phyloP scores from a whole-genome alignment of 2,888 invertebrate genomes.

The Pandemis heparana region DNA sequence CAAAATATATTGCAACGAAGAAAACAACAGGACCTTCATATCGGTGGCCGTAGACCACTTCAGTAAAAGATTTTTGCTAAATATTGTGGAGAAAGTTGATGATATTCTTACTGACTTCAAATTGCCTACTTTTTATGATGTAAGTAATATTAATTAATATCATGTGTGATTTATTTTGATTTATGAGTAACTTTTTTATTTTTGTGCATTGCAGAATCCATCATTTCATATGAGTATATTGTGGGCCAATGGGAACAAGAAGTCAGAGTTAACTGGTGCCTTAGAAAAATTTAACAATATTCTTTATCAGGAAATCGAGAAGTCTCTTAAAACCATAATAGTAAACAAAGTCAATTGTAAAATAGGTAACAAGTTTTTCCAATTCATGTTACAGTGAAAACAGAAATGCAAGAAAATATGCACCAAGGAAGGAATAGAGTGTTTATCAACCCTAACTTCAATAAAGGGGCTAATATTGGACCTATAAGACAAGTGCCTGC shows the following conservation, averaged over 20 bases:
- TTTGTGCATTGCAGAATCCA: constrained; percentile 87
- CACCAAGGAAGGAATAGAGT: constrained; percentile 60
- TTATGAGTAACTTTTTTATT: neutral
- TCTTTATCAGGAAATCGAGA: constrained; percentile 63
- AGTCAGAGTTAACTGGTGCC: constrained; percentile 74
- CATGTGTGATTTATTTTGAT: constrained; percentile 1
- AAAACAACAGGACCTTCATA: constrained; percentile 93
- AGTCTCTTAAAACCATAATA: constrained; percentile 72
- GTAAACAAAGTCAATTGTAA: constrained; percentile 88
- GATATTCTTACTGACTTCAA: constrained; percentile 89
- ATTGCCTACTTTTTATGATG: constrained; percentile 92
- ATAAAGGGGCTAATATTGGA: constrained; percentile 49
- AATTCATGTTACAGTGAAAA: constrained; percentile 70
- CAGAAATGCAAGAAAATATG: constrained; percentile 46
- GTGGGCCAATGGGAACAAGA: constrained; percentile 91
- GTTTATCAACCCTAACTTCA: constrained; percentile 79
- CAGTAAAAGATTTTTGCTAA: constrained; percentile 83
- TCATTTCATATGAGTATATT: constrained; percentile 94
- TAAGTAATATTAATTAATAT: constrained; percentile 60
- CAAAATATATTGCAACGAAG: constrained; percentile 93
- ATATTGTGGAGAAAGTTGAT: constrained; percentile 87
- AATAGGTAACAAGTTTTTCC: constrained; percentile 90
- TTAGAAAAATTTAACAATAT: constrained; percentile 80
- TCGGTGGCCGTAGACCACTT: constrained; percentile 88
- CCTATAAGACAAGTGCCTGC: constrained; percentile 44